Evolutionary conservation across 2,888 invertebrate genomes (phyloP), one percentile per base, ranked within the genome.

Genomic region (Pyrochroa serraticornis): DNA sequence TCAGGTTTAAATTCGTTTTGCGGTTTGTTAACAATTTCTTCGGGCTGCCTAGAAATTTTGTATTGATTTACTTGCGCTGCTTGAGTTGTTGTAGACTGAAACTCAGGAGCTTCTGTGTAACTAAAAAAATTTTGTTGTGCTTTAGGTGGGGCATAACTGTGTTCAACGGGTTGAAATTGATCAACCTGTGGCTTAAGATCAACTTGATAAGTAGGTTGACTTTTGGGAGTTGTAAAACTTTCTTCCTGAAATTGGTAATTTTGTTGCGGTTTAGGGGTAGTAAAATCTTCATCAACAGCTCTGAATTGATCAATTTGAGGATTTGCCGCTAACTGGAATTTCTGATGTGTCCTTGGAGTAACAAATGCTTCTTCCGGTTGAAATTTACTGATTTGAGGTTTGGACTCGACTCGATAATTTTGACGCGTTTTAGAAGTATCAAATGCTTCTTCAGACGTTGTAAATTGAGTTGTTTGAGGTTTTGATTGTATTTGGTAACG

Each of bases 61-160:
- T 45, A 41, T 30, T 46, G 53, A 12, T 13, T 14, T 9, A 43
- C 36, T 6, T 38, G 36, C 7, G 33, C 14, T 5, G 56, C 31
- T 50, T 44, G 45, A 10, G 57, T 57, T 7, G 14, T 46, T 14
- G 57, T 39, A 10, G 43, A 3, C 50, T 31, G 31, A 8, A 10
- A 44, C 6, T 14, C 10, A 2, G 56, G 34, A 9, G 30, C 39
- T 38, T 44, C 33, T 30, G 33, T 49, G 8, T 44, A 45, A 13
- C 32, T 41, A 10, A 46, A 50, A 7, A 46, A 9, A 12, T 52
- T 37, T 32, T 51, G 7, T 38, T 45, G 57, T 10, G 36, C 9
- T 41, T 57, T 51, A 45, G 51, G 39, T 5, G 54, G 33, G 2
- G 43, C 46, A 6, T 13, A 46, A 32, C 33, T 45, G n/a, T 32